Percentiles rank a stretch among this genome's conserved stretches.
These are phyloP conservation scores for Adelges cooleyi DNA, from an alignment of 1,140 invertebrate species.

Conservation along the genomic window DNA sequence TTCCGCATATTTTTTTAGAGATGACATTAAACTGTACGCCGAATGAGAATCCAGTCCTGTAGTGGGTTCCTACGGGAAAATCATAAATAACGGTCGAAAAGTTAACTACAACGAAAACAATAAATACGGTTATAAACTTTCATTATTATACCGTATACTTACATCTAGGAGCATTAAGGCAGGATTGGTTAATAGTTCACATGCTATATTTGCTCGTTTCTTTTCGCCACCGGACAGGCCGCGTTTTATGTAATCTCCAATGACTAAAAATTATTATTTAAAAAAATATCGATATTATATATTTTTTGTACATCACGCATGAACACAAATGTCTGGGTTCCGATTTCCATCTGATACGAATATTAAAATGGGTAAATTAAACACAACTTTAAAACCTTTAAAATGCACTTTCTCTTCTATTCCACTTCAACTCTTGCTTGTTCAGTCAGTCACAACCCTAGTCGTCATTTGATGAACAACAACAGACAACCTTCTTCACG, in stretches of 20 bases:
- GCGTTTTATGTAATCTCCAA: conserved; percentile 64
- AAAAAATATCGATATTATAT: no score
- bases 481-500: no score
- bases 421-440: no score
- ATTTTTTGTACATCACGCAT: no score
- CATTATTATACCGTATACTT: conserved; percentile 40
- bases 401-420: no score
- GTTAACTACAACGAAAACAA: neutral
- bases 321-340: no score
- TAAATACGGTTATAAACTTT: no score
- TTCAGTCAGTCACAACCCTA: no score
- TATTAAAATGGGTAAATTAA: no score
- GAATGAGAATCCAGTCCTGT: conserved; percentile 75
- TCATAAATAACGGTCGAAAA: neutral
- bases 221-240: conserved; percentile 78
- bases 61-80: conserved; percentile 60
- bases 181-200: conserved; percentile 74
- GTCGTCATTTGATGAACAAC: no score
- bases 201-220: conserved; percentile 76
- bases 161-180: conserved; percentile 74
- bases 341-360: no score
- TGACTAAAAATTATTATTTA: conserved; percentile 48
- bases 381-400: no score
- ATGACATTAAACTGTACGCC: conserved; percentile 60
- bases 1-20: conserved; percentile 61